Base-by-base conservation (phyloP, 2,888 invertebrate genomes). In the Hypena proboscidalis region DNA sequence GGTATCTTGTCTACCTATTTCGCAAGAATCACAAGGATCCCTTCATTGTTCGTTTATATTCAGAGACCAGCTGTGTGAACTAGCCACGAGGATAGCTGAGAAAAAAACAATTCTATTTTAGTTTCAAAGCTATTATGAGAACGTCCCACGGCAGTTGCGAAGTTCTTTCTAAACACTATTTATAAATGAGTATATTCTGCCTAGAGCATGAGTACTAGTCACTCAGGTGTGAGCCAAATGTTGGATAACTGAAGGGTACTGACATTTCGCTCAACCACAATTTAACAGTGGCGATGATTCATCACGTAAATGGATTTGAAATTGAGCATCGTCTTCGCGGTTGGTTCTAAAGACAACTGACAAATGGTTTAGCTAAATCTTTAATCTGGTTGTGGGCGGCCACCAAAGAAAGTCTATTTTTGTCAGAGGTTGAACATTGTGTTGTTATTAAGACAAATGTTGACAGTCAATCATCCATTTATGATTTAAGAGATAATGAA, bases 111-210 rank as follows among this genome's bases (percentile, higher is more conserved):
- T 51, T 61, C 66, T 80, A 77, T 77, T 73, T 76, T 64, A 69
- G 67, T 63, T 47, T 44, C 25, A 41, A 38, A 35, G 62, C 56
- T 74, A 71, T 74, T 69, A 65, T 58, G 43, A 57, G 46, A 58
- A 46, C 68, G 35, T 74, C 77, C 72, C 71, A 79, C 77, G 77
- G 62, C 31, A 52, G 64, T 71, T 67, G 74, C 70, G 61, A 69
- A 70, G 61, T 69, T 67, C 65, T 74, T 72, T 75, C 69, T 59
- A 60, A 59, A 72, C 57, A 63, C 61, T 67, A 67, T 67, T 62
- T 54, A 53, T 58, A 61, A 51, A 43, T 38, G 35, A 32, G 35
- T 47, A 45, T 52, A 42, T 52, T 58, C 37, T 40, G 50, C 43
- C 43, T 47, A 52, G 29, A 47, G 32, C 40, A 43, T 48, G 49